These are phyloP conservation scores for Triplophysa bombifrons DNA, from an alignment of 2,797 vertebrate genomes.

Conservation along the genomic window DNA sequence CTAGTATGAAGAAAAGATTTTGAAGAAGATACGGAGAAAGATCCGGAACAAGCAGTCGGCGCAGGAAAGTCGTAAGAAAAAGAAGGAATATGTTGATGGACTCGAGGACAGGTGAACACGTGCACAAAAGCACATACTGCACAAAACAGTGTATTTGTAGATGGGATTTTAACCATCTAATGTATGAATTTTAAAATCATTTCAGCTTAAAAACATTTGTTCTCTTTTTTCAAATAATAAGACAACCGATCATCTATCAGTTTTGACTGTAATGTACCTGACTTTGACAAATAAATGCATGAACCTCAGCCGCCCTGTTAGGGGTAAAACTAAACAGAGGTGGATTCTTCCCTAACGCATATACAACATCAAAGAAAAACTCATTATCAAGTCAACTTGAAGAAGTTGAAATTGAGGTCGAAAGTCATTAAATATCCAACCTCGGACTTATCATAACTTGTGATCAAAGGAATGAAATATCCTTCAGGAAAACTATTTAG, in stretches of 20 bases:
- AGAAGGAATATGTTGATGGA: slow-evolving; percentile 90
- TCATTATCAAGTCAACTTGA: slow-evolving; percentile 9
- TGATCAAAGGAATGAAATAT: slow-evolving; percentile 31
- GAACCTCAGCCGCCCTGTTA: neutral
- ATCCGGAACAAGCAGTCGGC: slow-evolving; percentile 96
- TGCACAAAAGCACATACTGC: neutral
- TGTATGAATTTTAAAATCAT: neutral
- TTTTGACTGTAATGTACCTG: neutral
- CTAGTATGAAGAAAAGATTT: slow-evolving; percentile 89
- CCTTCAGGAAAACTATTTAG: slow-evolving; percentile 11
- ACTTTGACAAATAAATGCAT: neutral
- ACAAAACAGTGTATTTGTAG: no score
- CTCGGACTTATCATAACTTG: slow-evolving; percentile 11
- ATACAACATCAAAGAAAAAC: slow-evolving; percentile 32
- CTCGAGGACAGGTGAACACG: slow-evolving; percentile 85
- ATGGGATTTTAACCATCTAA: no score
- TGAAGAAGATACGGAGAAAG: slow-evolving; percentile 96
- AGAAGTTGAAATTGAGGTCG: slow-evolving; percentile 28
- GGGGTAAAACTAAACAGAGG: neutral
- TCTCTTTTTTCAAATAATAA: no score
- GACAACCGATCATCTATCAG: neutral
- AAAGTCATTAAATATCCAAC: slow-evolving; percentile 33
- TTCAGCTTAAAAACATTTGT: no score
- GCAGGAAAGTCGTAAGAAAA: slow-evolving; percentile 96
- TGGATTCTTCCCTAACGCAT: neutral